A percentile compares a stretch with the other conserved stretches of the same genome.
Conservation (phyloP, 2,113 vertebrate genomes). For the Datnioides undecimradiatus region DNA sequence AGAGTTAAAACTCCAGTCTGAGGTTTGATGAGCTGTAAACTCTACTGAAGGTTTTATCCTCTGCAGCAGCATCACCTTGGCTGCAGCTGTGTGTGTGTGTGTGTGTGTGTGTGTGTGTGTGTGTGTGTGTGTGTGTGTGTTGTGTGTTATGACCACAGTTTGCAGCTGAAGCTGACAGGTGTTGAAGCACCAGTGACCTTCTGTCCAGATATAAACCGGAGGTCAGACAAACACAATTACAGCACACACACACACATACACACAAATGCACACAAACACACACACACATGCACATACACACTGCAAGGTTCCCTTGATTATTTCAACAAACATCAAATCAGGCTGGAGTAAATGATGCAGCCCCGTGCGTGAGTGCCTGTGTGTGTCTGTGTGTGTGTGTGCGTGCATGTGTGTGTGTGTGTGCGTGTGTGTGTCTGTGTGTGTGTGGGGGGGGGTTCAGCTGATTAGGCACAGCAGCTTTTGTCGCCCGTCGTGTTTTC, state of each 20-base stretch:
- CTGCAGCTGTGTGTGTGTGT: background rate
- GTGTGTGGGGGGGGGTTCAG: slow-evolving; percentile 29
- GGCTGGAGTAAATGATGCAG: too few relatives aligned
- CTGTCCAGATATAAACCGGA: slow-evolving; percentile 54
- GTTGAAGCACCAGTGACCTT: slow-evolving; percentile 56
- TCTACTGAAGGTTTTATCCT: slow-evolving; percentile 52
- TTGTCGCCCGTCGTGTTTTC: slow-evolving; percentile 72
- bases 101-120: slow-evolving; percentile 33
- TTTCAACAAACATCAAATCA: too few relatives aligned
- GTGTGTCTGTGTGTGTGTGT: slow-evolving; percentile 8
- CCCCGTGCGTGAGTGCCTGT: too few relatives aligned
- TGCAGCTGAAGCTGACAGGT: slow-evolving; percentile 70
- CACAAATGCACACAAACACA: slow-evolving; percentile 20
- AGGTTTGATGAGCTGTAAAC: slow-evolving; percentile 56
- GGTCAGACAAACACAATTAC: slow-evolving; percentile 58
- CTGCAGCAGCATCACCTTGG: slow-evolving; percentile 41
- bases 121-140: slow-evolving; percentile 11
- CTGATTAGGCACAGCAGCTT: slow-evolving; percentile 73
- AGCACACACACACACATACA: slow-evolving; percentile 14
- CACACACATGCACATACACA: slow-evolving; percentile 6
- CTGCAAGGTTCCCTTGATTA: too few relatives aligned
- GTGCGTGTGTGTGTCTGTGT: background rate
- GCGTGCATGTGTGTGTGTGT: background rate
- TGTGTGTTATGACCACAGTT: slow-evolving; percentile 39
- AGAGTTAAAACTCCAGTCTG: slow-evolving; percentile 34